phyloP scores from a whole-genome alignment of 2,113 vertebrate species.

The Gadus chalcogrammus region DNA sequence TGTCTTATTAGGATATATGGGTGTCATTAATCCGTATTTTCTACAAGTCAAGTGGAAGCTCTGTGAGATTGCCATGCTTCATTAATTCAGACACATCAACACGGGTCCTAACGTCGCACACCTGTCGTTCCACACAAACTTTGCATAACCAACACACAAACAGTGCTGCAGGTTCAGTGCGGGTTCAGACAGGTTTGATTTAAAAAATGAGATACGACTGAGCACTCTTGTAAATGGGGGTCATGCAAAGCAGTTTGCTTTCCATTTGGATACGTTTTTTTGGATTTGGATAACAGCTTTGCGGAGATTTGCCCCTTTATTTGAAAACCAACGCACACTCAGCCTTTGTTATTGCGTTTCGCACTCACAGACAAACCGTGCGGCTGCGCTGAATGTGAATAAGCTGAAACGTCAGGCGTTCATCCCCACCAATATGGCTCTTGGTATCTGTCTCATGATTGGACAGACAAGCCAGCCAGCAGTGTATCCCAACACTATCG shows the following conservation, averaged over 20 bases:
- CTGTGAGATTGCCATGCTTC: neutral
- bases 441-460: too few relatives aligned
- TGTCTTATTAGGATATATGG: constrained; percentile 2
- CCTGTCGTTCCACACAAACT: constrained; percentile 1
- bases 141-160: constrained; percentile 33
- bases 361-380: too few relatives aligned
- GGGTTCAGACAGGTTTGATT: too few relatives aligned
- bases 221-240: neutral
- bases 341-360: too few relatives aligned
- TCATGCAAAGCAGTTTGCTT: constrained; percentile 38
- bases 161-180: neutral
- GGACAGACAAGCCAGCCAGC: too few relatives aligned
- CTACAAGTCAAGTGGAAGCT: neutral
- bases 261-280: constrained; percentile 38
- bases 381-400: too few relatives aligned
- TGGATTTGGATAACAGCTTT: constrained; percentile 5
- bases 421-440: too few relatives aligned
- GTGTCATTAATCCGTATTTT: neutral
- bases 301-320: constrained; percentile 27
- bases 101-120: too few relatives aligned
- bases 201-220: too few relatives aligned
- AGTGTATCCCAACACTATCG: too few relatives aligned
- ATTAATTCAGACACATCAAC: too few relatives aligned
- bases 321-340: constrained; percentile 33
- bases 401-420: too few relatives aligned